phyloP scores from a whole-genome alignment of 2,888 invertebrate genomes.

The Ophonus ardosiacus region DNA sequence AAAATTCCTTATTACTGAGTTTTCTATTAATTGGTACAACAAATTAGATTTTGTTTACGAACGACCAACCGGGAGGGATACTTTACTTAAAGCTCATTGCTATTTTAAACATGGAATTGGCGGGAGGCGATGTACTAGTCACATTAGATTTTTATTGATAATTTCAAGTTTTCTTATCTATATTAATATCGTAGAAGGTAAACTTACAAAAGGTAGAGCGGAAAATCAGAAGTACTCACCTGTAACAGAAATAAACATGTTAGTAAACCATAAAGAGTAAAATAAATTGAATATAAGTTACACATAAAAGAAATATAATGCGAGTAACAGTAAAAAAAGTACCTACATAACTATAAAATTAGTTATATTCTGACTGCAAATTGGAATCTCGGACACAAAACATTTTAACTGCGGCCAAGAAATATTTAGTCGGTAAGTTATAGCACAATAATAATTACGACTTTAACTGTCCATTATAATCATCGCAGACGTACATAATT shows the following conservation, averaged over 20 bases:
- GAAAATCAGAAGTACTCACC: slow-evolving; percentile 1
- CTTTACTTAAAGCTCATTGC: too few species aligned
- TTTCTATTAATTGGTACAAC: too few species aligned
- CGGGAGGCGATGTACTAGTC: too few species aligned
- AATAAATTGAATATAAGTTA: neutral
- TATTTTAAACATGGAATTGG: too few species aligned
- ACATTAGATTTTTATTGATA: too few species aligned
- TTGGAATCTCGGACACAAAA: slow-evolving; percentile 29
- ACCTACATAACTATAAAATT: slow-evolving; percentile 21
- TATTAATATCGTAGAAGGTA: neutral
- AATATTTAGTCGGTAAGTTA: slow-evolving; percentile 49
- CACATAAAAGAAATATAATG: neutral
- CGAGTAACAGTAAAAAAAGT: neutral
- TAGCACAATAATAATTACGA: slow-evolving; percentile 46
- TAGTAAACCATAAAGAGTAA: neutral
- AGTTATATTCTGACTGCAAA: slow-evolving; percentile 45
- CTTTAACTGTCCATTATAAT: slow-evolving; percentile 53
- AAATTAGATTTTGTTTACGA: too few species aligned
- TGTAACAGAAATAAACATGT: slow-evolving; percentile 1
- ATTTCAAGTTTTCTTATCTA: too few species aligned
- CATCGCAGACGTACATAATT: slow-evolving; percentile 53
- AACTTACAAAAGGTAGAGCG: neutral
- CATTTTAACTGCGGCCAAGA: slow-evolving; percentile 2
- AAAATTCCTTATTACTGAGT: too few species aligned
- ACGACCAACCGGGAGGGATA: too few species aligned